phyloP scores from a whole-genome alignment of 2,888 invertebrate genomes.

The Fissipunctia ypsillon region DNA sequence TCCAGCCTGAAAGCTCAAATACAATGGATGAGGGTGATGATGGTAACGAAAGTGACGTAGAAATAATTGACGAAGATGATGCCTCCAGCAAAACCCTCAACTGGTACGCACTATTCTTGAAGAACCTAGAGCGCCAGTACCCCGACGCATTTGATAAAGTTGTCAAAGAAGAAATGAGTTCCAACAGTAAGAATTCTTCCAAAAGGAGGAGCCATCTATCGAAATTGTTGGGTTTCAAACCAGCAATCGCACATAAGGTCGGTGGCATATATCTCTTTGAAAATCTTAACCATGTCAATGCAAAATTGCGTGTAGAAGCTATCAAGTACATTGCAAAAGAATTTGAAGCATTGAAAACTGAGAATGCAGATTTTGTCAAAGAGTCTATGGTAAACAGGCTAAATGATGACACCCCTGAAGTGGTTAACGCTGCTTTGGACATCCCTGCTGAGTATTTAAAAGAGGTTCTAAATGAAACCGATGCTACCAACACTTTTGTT shows the following conservation, averaged over 20 bases:
- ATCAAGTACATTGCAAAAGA: slow-evolving; percentile 92
- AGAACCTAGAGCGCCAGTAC: slow-evolving; percentile 92
- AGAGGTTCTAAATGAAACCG: slow-evolving; percentile 83
- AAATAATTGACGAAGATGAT: slow-evolving; percentile 84
- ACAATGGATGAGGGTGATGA: slow-evolving; percentile 74
- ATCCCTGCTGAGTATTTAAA: slow-evolving; percentile 81
- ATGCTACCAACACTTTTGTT: slow-evolving; percentile 87
- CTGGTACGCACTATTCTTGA: slow-evolving; percentile 91
- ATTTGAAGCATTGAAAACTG: slow-evolving; percentile 85
- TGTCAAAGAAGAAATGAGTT: slow-evolving; percentile 90
- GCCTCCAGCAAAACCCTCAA: slow-evolving; percentile 80
- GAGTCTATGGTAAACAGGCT: slow-evolving; percentile 92
- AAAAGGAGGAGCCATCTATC: slow-evolving; percentile 82
- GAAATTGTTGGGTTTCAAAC: slow-evolving; percentile 88
- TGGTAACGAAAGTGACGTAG: slow-evolving; percentile 84
- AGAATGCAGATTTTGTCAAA: slow-evolving; percentile 91
- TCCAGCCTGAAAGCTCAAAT: slow-evolving; percentile 64
- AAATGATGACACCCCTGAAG: slow-evolving; percentile 92
- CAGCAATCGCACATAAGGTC: slow-evolving; percentile 89
- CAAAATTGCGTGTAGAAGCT: slow-evolving; percentile 92
- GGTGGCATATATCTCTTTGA: slow-evolving; percentile 91
- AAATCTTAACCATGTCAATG: slow-evolving; percentile 93
- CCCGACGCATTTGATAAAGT: slow-evolving; percentile 93
- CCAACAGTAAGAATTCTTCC: slow-evolving; percentile 74
- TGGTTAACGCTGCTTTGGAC: slow-evolving; percentile 90